Evolutionary conservation across 2,113 vertebrate species (phyloP), one percentile per base, ranked within the genome.

Genomic region (Pteronura brasiliensis): DNA sequence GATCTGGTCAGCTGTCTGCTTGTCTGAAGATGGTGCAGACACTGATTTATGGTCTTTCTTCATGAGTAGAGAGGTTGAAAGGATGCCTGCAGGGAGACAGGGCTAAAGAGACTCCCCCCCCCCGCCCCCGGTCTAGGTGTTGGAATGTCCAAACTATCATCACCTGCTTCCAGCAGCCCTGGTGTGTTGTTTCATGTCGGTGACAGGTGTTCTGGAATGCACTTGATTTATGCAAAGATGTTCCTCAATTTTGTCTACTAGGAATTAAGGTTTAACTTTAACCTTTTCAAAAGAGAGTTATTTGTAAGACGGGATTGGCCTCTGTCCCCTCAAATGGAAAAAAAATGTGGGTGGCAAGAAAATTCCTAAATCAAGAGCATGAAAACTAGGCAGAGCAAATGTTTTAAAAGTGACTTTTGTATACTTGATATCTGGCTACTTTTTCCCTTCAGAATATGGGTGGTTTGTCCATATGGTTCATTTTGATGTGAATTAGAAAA

Each of bases 171-270:
- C 90, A 80, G 42, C 93, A 71, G 81, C 21, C 88, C 72, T 63
- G 27, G 55, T 93, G 21, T 59, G 94, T 61, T 83, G 49, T 85
- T 95, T 97, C 90, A 59, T 71, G 31, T 95, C 72, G 29, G 11
- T 69, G 92, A 72, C 74, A 76, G 57, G 81, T 67, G 34, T 67
- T 81, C 86, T 65, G 92, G 67, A 95, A 80, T 89, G 69, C 11
- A 63, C 47, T 97, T 95, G 42, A 79, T 76, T 92, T 96, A 57
- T 83, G 27, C 39, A 93, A 80, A 96, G 79, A 81, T 94, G 44
- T 31, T 61, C 63, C 21, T 71, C 76, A 90, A 17, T 65, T 89
- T 61, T 89, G 93, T 85, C 63, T 93, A 14, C 12, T 39, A 61
- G 52, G 63, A 23, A 76, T 86, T 81, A 55, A 74, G 61, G 21